These are phyloP conservation scores for Ips typographus DNA, from an alignment of 1,140 invertebrate species.

Conservation along the genomic window DNA sequence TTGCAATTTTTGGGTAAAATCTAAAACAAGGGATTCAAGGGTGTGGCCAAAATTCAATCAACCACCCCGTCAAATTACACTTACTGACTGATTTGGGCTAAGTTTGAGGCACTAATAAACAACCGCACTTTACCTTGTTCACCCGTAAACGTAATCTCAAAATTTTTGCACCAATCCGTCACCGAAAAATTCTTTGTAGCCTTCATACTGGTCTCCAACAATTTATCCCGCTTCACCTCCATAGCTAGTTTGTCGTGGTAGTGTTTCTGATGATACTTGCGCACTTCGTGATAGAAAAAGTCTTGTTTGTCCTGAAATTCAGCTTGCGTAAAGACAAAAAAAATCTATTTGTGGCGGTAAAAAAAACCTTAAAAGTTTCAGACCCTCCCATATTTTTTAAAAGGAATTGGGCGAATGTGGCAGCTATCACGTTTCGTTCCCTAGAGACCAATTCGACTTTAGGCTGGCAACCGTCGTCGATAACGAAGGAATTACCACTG, in stretches of 20 bases:
- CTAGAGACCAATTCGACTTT: conserved; percentile 78
- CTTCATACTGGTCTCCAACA: conserved; percentile 83
- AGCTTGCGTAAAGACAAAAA: not conserved
- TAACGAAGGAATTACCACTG: conserved; percentile 63
- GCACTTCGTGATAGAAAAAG: conserved; percentile 91
- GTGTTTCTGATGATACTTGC: conserved; percentile 81
- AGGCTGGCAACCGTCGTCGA: conserved; percentile 90
- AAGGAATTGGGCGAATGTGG: conserved; percentile 89
- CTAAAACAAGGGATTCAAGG: no score
- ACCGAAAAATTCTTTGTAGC: conserved; percentile 75
- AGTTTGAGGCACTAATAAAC: no score
- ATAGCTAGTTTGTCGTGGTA: conserved; percentile 82
- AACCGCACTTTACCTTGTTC: conserved; percentile 87
- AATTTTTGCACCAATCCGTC: conserved; percentile 89
- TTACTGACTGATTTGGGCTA: no score
- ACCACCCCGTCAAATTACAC: no score
- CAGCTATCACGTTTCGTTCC: conserved; percentile 87
- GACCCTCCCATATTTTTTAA: conserved; percentile 95
- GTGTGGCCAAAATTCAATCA: no score
- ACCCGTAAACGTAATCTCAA: conserved; percentile 88
- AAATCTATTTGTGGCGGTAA: not conserved
- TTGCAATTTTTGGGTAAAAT: no score
- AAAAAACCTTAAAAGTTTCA: conserved; percentile 79
- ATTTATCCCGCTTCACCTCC: conserved; percentile 77
- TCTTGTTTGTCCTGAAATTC: conserved; percentile 77